A percentile compares a stretch with the other conserved stretches of the same genome.
These are phyloP conservation scores for Sphinx pinastri DNA, from an alignment of 2,888 invertebrate genomes.

Conservation along the genomic window DNA sequence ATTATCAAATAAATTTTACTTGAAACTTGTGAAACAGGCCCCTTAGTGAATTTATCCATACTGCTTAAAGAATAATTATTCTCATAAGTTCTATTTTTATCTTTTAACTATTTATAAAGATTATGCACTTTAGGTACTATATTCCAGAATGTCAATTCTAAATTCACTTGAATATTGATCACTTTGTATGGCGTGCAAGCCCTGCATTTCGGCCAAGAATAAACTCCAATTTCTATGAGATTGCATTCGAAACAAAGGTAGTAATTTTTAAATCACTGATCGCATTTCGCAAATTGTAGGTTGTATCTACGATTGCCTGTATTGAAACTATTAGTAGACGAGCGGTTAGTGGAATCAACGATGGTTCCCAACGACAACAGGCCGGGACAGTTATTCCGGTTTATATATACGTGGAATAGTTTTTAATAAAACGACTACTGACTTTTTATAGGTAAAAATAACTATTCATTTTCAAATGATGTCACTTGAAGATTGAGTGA, in stretches of 20 bases:
- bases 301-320: slow-evolving; percentile 2
- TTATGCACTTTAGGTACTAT: too few species aligned
- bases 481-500: too few species aligned
- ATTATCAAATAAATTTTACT: too few species aligned
- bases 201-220: background rate
- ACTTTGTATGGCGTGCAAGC: background rate
- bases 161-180: background rate
- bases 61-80: too few species aligned
- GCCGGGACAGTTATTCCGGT: slow-evolving; percentile 2
- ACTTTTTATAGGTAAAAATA: too few species aligned
- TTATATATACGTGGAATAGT: too few species aligned
- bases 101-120: too few species aligned
- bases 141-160: background rate
- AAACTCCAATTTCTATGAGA: slow-evolving; percentile 1
- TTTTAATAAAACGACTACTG: too few species aligned
- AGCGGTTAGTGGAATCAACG: background rate
- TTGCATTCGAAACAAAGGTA: slow-evolving; percentile 13
- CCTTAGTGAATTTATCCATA: too few species aligned
- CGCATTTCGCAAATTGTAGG: slow-evolving; percentile 16
- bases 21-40: too few species aligned
- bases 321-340: slow-evolving; percentile 4
- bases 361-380: background rate
- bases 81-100: too few species aligned
- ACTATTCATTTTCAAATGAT: too few species aligned
- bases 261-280: slow-evolving; percentile 18